phyloP scores from a whole-genome alignment of 2,113 vertebrate genomes.

The Aegotheles bennettii region DNA sequence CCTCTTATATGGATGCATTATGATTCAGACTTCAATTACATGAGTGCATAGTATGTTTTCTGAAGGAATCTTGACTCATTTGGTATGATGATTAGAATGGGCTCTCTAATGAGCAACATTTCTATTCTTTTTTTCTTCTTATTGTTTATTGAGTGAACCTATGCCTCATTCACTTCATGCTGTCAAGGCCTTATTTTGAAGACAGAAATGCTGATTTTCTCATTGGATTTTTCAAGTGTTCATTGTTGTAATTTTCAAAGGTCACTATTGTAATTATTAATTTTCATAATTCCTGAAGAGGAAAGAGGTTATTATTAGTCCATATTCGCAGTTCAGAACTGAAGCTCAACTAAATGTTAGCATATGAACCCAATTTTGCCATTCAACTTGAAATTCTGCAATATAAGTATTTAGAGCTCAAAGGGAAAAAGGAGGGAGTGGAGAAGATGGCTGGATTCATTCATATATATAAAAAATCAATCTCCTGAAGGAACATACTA shows the following conservation, averaged over 20 bases:
- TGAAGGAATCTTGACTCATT: background rate
- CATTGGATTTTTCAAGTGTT: background rate
- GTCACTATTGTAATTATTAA: background rate
- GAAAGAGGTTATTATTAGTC: background rate
- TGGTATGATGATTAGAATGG: background rate
- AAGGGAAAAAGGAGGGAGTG: background rate
- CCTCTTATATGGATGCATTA: background rate
- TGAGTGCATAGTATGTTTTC: background rate
- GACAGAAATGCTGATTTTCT: background rate
- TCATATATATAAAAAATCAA: background rate
- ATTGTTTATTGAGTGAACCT: background rate
- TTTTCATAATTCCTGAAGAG: background rate
- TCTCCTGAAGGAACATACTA: background rate
- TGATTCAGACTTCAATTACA: background rate
- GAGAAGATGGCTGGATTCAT: background rate
- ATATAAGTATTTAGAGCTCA: background rate
- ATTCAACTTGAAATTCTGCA: background rate
- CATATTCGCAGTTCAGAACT: background rate
- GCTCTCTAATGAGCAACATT: background rate
- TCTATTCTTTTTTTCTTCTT: background rate
- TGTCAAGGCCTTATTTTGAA: background rate
- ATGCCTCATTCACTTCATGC: background rate
- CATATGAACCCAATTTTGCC: background rate
- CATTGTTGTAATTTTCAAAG: background rate
- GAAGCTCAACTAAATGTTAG: background rate